Evolutionary conservation across 2,888 invertebrate genomes (phyloP), one percentile per base, ranked within the genome.

Genomic region (Ennomos erosarius): DNA sequence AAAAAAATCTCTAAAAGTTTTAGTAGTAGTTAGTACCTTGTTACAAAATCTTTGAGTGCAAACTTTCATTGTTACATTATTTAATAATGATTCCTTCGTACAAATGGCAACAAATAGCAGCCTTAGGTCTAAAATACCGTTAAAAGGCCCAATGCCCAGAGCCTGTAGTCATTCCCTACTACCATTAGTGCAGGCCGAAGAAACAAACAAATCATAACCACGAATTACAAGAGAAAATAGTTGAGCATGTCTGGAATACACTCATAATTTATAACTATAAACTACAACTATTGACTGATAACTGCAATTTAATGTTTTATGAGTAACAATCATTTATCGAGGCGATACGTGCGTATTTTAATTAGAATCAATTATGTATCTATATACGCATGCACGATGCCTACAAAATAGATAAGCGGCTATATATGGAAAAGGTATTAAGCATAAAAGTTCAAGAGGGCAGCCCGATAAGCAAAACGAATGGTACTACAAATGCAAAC

Each of bases 211-310:
- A n/a, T 35, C 12, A 43, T 9, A 39, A 10, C 26, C n/a, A 5
- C 11, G 12, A n/a, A n/a, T 11, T 11, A 10, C 10, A 10, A 9
- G 10, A 11, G 6, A 12, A 13, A 42, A 33, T 10, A 42, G 37
- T 52, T 51, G 57, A 38, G 38, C 42, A 47, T 37, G n/a, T 10
- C n/a, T 57, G 57, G 13, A 36, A 40, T 5, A 57, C 16, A 16
- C 39, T 65, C 45, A 55, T 55, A 65, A 62, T 65, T 65, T 66
- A 69, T 44, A 61, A 39, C 47, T 55, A 26, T 36, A 65, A 67
- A 66, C 65, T 55, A 64, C 56, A 8, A 43, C 47, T 60, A 62
- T 68, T 58, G 57, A 11, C 59, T 61, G 66, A 62, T 65, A 65
- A 65, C 56, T 53, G 49, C 43, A 52, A 59, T 65, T 62, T 57